Base-by-base conservation (phyloP, 2,888 invertebrate species). In the Pecten maximus region DNA sequence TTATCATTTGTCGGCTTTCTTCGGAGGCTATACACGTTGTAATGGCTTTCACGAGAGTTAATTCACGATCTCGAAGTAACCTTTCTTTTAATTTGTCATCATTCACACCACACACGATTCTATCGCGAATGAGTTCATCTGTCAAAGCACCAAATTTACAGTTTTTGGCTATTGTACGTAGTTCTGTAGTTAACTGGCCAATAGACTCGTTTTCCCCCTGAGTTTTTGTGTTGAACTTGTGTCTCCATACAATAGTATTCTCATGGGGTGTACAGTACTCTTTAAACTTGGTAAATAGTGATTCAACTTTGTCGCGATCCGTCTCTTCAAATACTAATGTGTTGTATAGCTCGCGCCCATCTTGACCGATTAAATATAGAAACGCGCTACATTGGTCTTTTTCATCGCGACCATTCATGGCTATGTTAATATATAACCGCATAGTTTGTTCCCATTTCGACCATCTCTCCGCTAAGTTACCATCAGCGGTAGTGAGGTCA, bases 91-190 rank as follows among this genome's bases (percentile, higher is more conserved):
- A 86, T n/a, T 54, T 89, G 0, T 93, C 89, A 35, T 91, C 91
- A 90, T 86, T 44, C n/a, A 88, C 88, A 28, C 90, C 90, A 88
- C 87, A n/a, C 8, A 89, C 89, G n/a, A 87, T 87, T 2, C n/a
- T 87, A 87, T 89, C 89, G 1, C 89, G 48, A 23, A 90, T n/a
- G 35, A 90, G 40, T n/a, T 87, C 90, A 2, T 88, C 87, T 35
- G 40, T 86, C 19, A 90, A 40, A 12, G 40, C 48, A 12, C 87
- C 90, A 90, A 92, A 93, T 40, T 92, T 92, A 89, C 92, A 93
- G 16, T n/a, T 91, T 89, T 60, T 91, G 28, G 90, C 40, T 16
- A 93, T n/a, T 88, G 87, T 88, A 23, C 91, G 54, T n/a, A 92
- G n/a, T 23, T 89, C 90, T 12, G 90, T 89, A 23, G 90, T n/a